Percentiles rank a stretch among this genome's conserved stretches.
These are phyloP conservation scores for Myrmecobius fasciatus DNA, from an alignment of 2,113 vertebrate genomes.

Conservation along the genomic window DNA sequence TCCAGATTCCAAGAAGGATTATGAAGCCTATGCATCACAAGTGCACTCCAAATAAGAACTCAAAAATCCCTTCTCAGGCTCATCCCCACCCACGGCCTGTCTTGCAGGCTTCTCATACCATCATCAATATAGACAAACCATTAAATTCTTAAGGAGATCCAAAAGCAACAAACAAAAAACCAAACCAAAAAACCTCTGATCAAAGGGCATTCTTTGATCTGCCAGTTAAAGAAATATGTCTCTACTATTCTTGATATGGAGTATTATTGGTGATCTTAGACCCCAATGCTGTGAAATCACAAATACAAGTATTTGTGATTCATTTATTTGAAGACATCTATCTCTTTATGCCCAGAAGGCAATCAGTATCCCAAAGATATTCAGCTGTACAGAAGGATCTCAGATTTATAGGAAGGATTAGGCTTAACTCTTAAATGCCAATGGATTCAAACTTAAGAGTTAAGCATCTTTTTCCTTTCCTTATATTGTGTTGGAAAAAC, in stretches of 20 bases:
- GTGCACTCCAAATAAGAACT: no score
- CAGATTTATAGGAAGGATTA: constrained; percentile 84
- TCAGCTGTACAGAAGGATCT: constrained; percentile 89
- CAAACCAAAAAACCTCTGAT: constrained; percentile 44
- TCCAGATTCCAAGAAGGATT: no score
- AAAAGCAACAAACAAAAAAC: background rate
- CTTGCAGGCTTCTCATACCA: no score
- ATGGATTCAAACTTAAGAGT: background rate
- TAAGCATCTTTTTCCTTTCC: background rate
- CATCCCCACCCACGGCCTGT: no score
- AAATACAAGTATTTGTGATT: constrained; percentile 90
- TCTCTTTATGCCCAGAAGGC: constrained; percentile 88
- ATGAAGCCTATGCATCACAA: no score
- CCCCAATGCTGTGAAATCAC: no score
- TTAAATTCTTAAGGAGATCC: constrained; percentile 51
- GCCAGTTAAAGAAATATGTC: constrained; percentile 88
- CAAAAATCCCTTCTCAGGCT: no score
- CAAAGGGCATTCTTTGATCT: constrained; percentile 63
- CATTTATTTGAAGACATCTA: constrained; percentile 77
- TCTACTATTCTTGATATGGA: constrained; percentile 70
- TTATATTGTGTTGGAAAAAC: no score
- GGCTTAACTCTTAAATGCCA: constrained; percentile 22
- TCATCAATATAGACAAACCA: no score
- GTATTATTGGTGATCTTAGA: constrained; percentile 86
- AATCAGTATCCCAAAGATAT: constrained; percentile 89